Evolutionary conservation across 2,797 vertebrate genomes (phyloP).

Genomic region (Artibeus lituratus): DNA sequence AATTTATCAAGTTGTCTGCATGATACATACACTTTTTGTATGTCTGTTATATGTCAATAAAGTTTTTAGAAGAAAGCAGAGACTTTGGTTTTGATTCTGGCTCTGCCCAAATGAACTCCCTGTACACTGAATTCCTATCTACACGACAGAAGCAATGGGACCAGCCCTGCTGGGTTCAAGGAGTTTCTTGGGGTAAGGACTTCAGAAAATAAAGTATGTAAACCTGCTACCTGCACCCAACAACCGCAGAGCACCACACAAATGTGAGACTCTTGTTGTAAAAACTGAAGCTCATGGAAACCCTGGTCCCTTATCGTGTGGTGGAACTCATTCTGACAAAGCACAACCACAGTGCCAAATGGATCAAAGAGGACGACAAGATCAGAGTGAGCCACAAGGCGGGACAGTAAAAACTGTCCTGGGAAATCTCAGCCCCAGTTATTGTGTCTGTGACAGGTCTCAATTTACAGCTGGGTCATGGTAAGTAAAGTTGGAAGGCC

Average conservation of each 20-base stretch:
- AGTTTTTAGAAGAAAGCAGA: not conserved
- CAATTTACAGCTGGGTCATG: not conserved
- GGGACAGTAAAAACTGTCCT: accelerated
- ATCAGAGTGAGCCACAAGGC: not conserved
- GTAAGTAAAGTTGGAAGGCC: not conserved
- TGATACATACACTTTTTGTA: not conserved
- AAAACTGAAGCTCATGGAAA: not conserved
- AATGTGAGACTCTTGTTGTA: not conserved
- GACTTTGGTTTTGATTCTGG: not conserved
- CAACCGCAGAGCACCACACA: not conserved
- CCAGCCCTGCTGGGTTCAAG: not conserved
- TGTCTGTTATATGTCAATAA: not conserved
- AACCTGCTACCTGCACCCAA: not conserved
- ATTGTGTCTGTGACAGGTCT: not conserved
- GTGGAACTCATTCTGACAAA: not conserved
- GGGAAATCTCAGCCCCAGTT: not conserved
- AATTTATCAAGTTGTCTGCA: not conserved
- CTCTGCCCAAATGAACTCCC: not conserved
- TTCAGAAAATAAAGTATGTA: not conserved
- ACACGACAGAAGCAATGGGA: not conserved
- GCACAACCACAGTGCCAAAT: not conserved
- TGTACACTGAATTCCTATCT: not conserved
- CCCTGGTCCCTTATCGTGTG: not conserved
- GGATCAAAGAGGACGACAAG: not conserved
- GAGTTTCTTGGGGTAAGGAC: not conserved